phyloP scores from a whole-genome alignment of 2,797 vertebrate genomes.

The Aeoliscus strigatus region DNA sequence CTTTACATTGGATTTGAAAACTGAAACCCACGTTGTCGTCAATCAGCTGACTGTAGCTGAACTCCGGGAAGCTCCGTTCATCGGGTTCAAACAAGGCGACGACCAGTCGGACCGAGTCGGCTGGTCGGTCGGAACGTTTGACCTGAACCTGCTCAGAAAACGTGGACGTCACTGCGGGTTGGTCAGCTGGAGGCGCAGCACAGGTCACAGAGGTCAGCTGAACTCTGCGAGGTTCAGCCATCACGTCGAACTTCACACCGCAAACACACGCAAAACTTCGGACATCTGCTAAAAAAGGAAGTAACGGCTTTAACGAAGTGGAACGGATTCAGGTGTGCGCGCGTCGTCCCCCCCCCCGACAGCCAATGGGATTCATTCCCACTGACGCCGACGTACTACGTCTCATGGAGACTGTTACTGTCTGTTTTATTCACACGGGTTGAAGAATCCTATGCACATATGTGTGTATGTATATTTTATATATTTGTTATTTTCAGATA shows the following conservation, averaged over 20 bases:
- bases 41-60: conserved; percentile 84
- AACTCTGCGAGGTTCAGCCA: conserved; percentile 83
- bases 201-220: conserved; percentile 74
- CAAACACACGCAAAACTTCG: not conserved
- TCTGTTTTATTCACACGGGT: too few relatives aligned
- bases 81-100: conserved; percentile 83
- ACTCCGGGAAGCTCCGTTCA: conserved; percentile 83
- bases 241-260: too few relatives aligned
- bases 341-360: not conserved
- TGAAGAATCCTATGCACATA: too few relatives aligned
- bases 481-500: too few relatives aligned
- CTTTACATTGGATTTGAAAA: too few relatives aligned
- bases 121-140: not conserved
- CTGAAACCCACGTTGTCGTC: conserved; percentile 64
- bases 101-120: conserved; percentile 71
- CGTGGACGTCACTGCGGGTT: too few relatives aligned
- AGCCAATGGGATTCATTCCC: not conserved
- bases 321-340: conserved; percentile 38
- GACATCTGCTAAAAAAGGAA: too few relatives aligned
- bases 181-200: conserved; percentile 4
- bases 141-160: too few relatives aligned
- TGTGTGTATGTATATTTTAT: too few relatives aligned
- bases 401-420: too few relatives aligned
- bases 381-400: too few relatives aligned
- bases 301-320: conserved; percentile 2